These are phyloP conservation scores for Atopsyche davidsoni DNA, from an alignment of 1,140 invertebrate genomes.

Conservation along the genomic window DNA sequence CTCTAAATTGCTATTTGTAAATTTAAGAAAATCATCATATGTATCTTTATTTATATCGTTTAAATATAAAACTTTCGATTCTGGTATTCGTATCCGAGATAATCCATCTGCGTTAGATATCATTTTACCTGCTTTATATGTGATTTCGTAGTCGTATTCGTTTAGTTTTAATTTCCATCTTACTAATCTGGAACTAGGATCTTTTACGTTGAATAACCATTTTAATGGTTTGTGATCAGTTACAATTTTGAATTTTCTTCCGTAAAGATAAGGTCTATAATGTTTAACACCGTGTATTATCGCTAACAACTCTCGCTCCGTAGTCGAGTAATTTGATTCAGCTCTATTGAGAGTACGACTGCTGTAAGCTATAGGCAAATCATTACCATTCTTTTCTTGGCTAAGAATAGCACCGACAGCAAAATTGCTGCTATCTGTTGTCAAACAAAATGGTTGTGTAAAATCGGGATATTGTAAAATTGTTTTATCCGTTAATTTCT, in stretches of 20 bases:
- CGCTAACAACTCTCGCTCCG: slow-evolving; percentile 48
- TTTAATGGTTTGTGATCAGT: slow-evolving; percentile 49
- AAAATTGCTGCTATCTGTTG: slow-evolving; percentile 26
- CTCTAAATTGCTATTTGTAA: slow-evolving; percentile 4
- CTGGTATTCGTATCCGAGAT: slow-evolving; percentile 25
- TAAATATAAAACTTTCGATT: not conserved
- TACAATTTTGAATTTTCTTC: slow-evolving; percentile 41
- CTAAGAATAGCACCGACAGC: slow-evolving; percentile 26
- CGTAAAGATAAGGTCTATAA: slow-evolving; percentile 44
- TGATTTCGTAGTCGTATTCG: slow-evolving; percentile 40
- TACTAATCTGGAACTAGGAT: slow-evolving; percentile 41
- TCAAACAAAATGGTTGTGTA: slow-evolving; percentile 22
- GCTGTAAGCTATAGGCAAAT: slow-evolving; percentile 36
- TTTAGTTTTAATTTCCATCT: slow-evolving; percentile 48
- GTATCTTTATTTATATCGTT: not conserved
- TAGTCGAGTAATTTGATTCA: slow-evolving; percentile 40
- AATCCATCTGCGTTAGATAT: slow-evolving; percentile 38
- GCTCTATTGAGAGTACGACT: slow-evolving; percentile 38
- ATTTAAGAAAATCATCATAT: slow-evolving; percentile 8
- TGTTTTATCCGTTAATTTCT: slow-evolving; percentile 35
- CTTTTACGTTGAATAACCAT: slow-evolving; percentile 42
- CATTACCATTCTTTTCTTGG: slow-evolving; percentile 19
- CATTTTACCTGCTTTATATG: slow-evolving; percentile 38
- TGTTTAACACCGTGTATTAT: slow-evolving; percentile 44
- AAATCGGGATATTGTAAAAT: slow-evolving; percentile 34